Evolutionary conservation across 2,888 invertebrate species (phyloP), one percentile per base, ranked within the genome.

Genomic region (Pyrgus malvae): DNA sequence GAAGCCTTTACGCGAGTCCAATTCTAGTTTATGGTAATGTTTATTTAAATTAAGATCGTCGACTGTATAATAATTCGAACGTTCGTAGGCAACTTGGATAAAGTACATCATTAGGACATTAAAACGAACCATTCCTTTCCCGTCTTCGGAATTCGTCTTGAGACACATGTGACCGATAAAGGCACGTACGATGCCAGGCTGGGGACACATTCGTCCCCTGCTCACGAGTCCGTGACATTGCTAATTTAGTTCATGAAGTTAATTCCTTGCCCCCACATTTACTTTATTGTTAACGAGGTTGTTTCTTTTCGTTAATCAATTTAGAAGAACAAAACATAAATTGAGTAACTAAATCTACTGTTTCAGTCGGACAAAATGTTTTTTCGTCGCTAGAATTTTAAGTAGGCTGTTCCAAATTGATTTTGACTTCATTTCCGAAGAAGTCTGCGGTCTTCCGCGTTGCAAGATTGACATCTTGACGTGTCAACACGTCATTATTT

Each of bases 41-140:
- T 48, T 53, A 53, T 54, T 54, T 46, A 45, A 53, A 51, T 37
- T 54, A 46, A 46, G 53, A 54, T 40, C 40, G 31, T 54, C 40
- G 53, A 46, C 53, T 54, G 46, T 53, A 38, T 45, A 46, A 40
- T 37, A 53, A 45, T 33, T 54, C 19, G 40, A 46, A 40, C 21
- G 11, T 31, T 53, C 29, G 29, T 54, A 54, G 53, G 19, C 48
- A 19, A 37, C 11, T 48, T 37, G 25, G 25, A 37, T 48, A 48
- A 48, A 31, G 19, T 17, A 48, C 37, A 16, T 17, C 38, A 31
- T 31, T 54, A 54, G 40, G 31, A 25, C 31, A 40, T 46, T 33
- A 46, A 40, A 54, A 11, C 11, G 12, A 21, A 25, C 9, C 17
- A 38, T 37, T 50, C 42, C 14, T 53, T 45, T 45, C 17, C 44